Conservation (phyloP, 2,888 invertebrate genomes). For the Calliopum simillimum region DNA sequence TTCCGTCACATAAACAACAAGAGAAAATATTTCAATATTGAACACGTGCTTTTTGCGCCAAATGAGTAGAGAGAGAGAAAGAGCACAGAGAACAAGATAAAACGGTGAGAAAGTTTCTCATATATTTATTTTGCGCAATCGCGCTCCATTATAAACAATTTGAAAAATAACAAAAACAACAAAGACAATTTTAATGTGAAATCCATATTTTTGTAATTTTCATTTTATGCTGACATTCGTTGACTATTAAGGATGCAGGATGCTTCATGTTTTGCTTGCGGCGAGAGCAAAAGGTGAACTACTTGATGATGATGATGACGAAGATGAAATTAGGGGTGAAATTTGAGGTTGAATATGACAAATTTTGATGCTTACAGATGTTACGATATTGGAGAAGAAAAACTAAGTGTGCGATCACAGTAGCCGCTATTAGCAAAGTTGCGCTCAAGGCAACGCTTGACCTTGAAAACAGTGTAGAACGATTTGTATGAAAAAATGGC, state of each 20-base stretch:
- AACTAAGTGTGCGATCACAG: too few relatives aligned
- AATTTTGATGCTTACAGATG: slow-evolving; percentile 19
- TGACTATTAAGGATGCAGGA: background rate
- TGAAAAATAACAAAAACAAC: slow-evolving; percentile 24
- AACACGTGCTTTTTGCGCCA: slow-evolving; percentile 24
- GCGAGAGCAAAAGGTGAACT: background rate
- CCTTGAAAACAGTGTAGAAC: too few relatives aligned
- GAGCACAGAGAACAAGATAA: background rate
- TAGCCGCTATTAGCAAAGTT: too few relatives aligned
- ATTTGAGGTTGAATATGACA: slow-evolving; percentile 2
- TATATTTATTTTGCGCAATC: background rate
- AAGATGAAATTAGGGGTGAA: background rate
- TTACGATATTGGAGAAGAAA: background rate
- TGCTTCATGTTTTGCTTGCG: background rate
- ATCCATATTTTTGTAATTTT: slow-evolving; percentile 55
- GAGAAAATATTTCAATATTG: slow-evolving; percentile 1
- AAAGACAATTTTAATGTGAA: slow-evolving; percentile 55
- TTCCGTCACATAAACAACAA: slow-evolving; percentile 43
- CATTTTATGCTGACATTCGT: slow-evolving; percentile 24
- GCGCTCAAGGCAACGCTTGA: too few relatives aligned
- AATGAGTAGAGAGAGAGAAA: background rate
- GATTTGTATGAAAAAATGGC: too few relatives aligned
- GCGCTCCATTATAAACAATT: background rate
- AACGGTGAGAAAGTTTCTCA: background rate
- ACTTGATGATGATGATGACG: background rate